phyloP scores from a whole-genome alignment of 2,113 vertebrate species.

The Podarcis cretensis region DNA sequence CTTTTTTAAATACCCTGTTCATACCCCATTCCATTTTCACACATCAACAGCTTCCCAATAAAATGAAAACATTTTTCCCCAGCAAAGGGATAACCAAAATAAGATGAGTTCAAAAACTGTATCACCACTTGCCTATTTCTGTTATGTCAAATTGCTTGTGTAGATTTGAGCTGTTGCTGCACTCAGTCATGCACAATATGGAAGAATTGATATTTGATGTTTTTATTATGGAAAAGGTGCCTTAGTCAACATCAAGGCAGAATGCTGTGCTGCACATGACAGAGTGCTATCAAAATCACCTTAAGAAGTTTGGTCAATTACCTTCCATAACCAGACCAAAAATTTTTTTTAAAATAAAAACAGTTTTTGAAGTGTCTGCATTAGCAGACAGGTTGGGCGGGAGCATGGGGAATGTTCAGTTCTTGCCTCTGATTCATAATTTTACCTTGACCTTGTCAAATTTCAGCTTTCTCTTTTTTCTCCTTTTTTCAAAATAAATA shows the following conservation, averaged over 20 bases:
- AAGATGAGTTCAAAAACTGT: conserved; percentile 22
- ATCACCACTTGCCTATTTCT: background rate
- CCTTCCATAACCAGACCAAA: background rate
- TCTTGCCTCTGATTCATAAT: background rate
- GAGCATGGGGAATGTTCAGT: background rate
- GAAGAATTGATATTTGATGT: conserved; percentile 19
- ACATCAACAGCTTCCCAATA: conserved; percentile 14
- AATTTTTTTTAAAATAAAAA: background rate
- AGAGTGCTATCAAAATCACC: background rate
- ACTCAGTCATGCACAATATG: background rate
- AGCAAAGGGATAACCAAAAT: conserved; percentile 12
- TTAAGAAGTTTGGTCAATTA: background rate
- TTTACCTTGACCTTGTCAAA: background rate
- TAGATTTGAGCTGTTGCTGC: background rate
- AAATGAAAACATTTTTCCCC: conserved; percentile 21
- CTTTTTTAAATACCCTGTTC: conserved; percentile 4
- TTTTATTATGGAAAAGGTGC: background rate
- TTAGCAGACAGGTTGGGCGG: background rate
- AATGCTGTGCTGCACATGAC: background rate
- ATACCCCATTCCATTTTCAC: conserved; percentile 12
- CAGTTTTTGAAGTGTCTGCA: background rate
- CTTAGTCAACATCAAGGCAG: background rate
- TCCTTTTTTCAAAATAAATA: background rate
- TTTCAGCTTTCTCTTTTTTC: no score
- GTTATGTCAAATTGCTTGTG: conserved; percentile 1